Conservation (phyloP, 2,888 invertebrate species). For the Seira sanloemensis region DNA sequence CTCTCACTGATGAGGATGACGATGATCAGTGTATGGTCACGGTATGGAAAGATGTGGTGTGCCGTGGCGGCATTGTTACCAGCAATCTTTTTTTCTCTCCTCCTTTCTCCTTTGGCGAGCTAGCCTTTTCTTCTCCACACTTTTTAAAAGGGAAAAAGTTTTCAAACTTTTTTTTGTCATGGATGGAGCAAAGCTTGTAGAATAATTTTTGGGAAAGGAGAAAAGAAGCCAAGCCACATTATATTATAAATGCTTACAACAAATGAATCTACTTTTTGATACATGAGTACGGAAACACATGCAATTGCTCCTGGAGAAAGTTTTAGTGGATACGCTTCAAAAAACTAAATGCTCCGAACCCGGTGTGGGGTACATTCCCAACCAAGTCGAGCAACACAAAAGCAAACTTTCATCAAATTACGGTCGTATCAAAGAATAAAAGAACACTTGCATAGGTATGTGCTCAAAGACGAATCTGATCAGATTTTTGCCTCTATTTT, state of each 20-base stretch:
- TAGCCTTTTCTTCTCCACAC: slow-evolving; percentile 46
- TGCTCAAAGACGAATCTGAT: slow-evolving; percentile 26
- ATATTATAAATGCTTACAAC: slow-evolving; percentile 5
- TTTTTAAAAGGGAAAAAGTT: slow-evolving; percentile 32
- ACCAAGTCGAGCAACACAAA: background rate
- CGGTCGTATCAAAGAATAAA: slow-evolving; percentile 20
- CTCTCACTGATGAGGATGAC: slow-evolving; percentile 12
- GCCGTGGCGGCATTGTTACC: background rate
- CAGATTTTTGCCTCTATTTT: slow-evolving; percentile 46
- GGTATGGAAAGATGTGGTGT: background rate
- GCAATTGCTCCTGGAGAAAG: background rate
- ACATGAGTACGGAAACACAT: background rate
- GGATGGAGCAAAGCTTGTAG: slow-evolving; percentile 23
- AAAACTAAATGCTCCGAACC: too few relatives aligned
- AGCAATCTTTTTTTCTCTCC: slow-evolving; percentile 17
- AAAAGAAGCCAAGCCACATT: slow-evolving; percentile 3
- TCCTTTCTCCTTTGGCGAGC: slow-evolving; percentile 43
- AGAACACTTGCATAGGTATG: slow-evolving; percentile 16
- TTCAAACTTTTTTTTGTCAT: slow-evolving; percentile 54
- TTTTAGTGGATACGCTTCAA: background rate
- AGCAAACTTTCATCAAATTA: slow-evolving; percentile 16
- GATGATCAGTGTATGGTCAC: slow-evolving; percentile 3
- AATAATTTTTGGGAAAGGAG: background rate
- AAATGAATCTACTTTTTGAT: background rate
- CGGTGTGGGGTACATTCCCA: background rate